Conservation (phyloP, 2,888 invertebrate species). For the Spodoptera littoralis region DNA sequence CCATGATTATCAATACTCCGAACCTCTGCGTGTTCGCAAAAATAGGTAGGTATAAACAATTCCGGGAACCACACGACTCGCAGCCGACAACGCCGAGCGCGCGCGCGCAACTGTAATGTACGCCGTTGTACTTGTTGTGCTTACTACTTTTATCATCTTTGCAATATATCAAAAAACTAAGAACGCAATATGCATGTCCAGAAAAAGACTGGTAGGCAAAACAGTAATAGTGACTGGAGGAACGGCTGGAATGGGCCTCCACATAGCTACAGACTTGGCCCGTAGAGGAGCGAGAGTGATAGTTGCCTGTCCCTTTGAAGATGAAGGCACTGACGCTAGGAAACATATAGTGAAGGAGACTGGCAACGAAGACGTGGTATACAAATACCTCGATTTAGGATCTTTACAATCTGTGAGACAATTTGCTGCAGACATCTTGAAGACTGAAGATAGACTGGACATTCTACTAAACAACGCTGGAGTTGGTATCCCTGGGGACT, state of each 20-base stretch:
- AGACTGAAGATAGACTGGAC: constrained; percentile 91
- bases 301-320: constrained; percentile 72
- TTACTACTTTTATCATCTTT: constrained; percentile 18
- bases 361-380: constrained; percentile 90
- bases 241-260: constrained; percentile 74
- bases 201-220: constrained; percentile 48
- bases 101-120: too few relatives aligned
- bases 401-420: constrained; percentile 92
- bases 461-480: constrained; percentile 96
- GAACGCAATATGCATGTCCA: constrained; percentile 51
- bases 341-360: constrained; percentile 90
- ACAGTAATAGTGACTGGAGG: constrained; percentile 74
- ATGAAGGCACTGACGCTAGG: constrained; percentile 71
- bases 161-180: constrained; percentile 56
- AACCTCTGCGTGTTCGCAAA: too few relatives aligned
- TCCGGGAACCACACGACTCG: too few relatives aligned
- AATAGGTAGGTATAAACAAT: too few relatives aligned
- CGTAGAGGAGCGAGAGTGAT: constrained; percentile 74
- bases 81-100: too few relatives aligned
- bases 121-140: constrained; percentile 18
- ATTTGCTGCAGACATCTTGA: constrained; percentile 93
- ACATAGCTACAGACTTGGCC: constrained; percentile 74
- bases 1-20: too few relatives aligned
- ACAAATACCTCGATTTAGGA: constrained; percentile 92
- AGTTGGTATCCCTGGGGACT: constrained; percentile 82